These are phyloP conservation scores for Tipula vernalis DNA, from an alignment of 2,888 invertebrate genomes.

Conservation along the genomic window DNA sequence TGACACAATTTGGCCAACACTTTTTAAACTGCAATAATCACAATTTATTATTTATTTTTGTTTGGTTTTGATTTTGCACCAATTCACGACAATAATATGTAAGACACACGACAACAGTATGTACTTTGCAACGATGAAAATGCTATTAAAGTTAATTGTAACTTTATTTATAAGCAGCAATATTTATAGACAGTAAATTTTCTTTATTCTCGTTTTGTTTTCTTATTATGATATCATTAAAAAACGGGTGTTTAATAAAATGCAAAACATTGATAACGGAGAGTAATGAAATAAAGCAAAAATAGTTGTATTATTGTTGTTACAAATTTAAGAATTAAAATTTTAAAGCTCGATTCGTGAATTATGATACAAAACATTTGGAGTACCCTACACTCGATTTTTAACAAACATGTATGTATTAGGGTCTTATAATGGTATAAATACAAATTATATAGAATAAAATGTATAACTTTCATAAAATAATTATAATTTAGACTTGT, in stretches of 20 bases:
- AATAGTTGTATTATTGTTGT: too few species aligned
- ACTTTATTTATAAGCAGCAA: not conserved
- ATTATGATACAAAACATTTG: not conserved
- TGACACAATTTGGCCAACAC: not conserved
- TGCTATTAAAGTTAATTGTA: not conserved
- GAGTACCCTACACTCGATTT: not conserved
- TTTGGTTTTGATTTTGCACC: too few species aligned
- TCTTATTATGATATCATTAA: not conserved
- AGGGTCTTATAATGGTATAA: not conserved
- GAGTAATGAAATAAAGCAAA: too few species aligned
- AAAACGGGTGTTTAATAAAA: not conserved
- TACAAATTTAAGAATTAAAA: too few species aligned
- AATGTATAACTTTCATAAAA: not conserved
- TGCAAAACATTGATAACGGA: not conserved
- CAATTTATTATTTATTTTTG: not conserved
- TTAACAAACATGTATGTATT: not conserved
- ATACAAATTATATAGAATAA: not conserved
- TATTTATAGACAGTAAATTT: constrained; percentile 4
- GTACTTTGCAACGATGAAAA: not conserved
- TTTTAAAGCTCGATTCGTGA: too few species aligned
- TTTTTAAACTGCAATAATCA: not conserved
- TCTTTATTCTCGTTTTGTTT: not conserved
- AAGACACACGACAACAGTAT: not conserved
- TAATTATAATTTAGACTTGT: not conserved
- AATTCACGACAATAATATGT: not conserved